Percentiles rank a stretch among this genome's conserved stretches.
These are phyloP conservation scores for Macrophya alboannulata DNA, from an alignment of 2,888 invertebrate species.

Conservation along the genomic window DNA sequence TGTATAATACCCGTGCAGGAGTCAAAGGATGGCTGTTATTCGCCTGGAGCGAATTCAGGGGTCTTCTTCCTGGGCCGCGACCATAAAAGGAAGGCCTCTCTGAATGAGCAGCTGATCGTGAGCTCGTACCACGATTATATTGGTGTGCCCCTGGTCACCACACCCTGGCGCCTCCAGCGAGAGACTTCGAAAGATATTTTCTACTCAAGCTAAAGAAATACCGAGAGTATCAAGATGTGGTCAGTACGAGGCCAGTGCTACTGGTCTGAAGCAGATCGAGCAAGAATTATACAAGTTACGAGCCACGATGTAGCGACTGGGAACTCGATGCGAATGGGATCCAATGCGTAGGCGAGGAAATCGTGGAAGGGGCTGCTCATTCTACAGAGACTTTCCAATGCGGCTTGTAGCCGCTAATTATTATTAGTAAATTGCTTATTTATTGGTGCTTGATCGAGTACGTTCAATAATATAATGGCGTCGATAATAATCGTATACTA, in stretches of 20 bases:
- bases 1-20: conserved; percentile 31
- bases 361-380: neutral
- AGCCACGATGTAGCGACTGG: conserved; percentile 28
- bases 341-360: conserved; percentile 16
- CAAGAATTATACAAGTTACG: conserved; percentile 29
- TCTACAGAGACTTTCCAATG: conserved; percentile 34
- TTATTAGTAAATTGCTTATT: conserved; percentile 43
- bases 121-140: conserved; percentile 22
- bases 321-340: conserved; percentile 25
- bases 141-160: conserved; percentile 48
- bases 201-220: conserved; percentile 18
- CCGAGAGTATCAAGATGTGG: neutral
- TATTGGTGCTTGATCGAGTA: conserved; percentile 33
- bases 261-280: conserved; percentile 34
- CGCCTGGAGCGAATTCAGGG: conserved; percentile 17
- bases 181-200: conserved; percentile 27
- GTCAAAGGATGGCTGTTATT: conserved; percentile 21
- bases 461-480: conserved; percentile 24
- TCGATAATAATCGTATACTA: conserved; percentile 46
- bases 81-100: conserved; percentile 44
- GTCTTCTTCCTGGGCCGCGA: conserved; percentile 19
- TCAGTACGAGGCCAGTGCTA: conserved; percentile 7
- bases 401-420: conserved; percentile 46
- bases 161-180: conserved; percentile 57
- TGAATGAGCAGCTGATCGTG: conserved; percentile 36